Evolutionary conservation across 2,888 invertebrate genomes (phyloP).

Genomic region (Amiota communis): DNA sequence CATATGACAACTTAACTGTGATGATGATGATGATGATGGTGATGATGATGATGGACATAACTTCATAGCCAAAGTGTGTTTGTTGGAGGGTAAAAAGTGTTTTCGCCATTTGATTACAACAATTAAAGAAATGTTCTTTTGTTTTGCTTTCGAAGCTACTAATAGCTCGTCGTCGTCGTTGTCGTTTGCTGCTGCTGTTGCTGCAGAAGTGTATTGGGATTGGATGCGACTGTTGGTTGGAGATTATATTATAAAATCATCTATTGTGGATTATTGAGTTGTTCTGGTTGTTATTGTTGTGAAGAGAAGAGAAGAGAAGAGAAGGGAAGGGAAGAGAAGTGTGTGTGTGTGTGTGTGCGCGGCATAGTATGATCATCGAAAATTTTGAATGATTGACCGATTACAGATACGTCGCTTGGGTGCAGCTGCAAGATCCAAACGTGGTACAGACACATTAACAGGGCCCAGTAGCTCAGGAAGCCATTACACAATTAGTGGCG

Average conservation of each 20-base stretch:
- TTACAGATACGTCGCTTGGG: slow-evolving; percentile 68
- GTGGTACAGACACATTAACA: slow-evolving; percentile 37
- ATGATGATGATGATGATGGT: too few species aligned
- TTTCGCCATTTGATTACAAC: background rate
- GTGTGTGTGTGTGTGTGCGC: slow-evolving; percentile 11
- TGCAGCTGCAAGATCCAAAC: slow-evolving; percentile 65
- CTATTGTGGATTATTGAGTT: background rate
- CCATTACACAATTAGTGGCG: slow-evolving; percentile 3
- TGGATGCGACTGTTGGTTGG: background rate
- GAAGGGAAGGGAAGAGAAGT: too few species aligned
- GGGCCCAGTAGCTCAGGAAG: background rate
- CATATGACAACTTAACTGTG: too few species aligned
- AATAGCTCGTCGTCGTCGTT: slow-evolving; percentile 7
- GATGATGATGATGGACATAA: too few species aligned
- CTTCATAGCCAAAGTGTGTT: too few species aligned
- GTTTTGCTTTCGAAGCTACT: background rate
- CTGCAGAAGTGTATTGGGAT: background rate
- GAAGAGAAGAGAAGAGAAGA: background rate
- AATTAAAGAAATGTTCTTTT: slow-evolving; percentile 7
- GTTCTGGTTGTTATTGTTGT: background rate
- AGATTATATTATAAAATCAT: background rate
- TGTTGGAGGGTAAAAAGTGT: too few species aligned
- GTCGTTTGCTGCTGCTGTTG: slow-evolving; percentile 7
- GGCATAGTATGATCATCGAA: slow-evolving; percentile 35
- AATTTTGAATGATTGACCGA: slow-evolving; percentile 69